A percentile compares a stretch with the other conserved stretches of the same genome.
These are phyloP conservation scores for Caenorhabditis remanei DNA, from an alignment of 1,140 invertebrate species.

Conservation along the genomic window DNA sequence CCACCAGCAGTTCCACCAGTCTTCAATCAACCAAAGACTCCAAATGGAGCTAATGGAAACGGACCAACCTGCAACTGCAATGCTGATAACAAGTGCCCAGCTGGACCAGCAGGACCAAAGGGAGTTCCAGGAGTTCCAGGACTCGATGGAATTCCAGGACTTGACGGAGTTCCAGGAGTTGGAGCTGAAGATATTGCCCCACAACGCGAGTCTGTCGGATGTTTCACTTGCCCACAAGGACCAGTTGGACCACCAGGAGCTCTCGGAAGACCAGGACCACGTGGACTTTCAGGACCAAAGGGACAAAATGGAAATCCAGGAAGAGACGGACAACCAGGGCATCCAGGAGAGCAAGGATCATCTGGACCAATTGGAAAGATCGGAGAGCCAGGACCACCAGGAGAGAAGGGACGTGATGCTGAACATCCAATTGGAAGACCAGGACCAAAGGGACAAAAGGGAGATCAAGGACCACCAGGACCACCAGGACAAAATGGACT, in stretches of 20 bases:
- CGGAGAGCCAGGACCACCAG: constrained; percentile 69
- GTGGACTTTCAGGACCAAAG: constrained; percentile 64
- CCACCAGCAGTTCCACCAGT: constrained; percentile 67
- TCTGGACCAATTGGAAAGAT: constrained; percentile 66
- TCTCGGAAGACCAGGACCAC: constrained; percentile 66
- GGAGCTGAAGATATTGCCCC: constrained; percentile 66
- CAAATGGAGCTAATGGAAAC: constrained; percentile 56
- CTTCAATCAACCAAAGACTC: constrained; percentile 57
- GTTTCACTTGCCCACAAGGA: constrained; percentile 68
- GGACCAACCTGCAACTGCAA: constrained; percentile 66
- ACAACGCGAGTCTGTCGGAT: constrained; percentile 60
- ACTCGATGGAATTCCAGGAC: constrained; percentile 65
- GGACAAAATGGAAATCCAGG: constrained; percentile 68
- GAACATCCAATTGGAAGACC: constrained; percentile 71
- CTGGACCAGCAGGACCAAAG: constrained; percentile 68
- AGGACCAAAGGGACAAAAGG: constrained; percentile 69
- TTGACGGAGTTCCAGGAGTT: constrained; percentile 66
- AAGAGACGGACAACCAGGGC: constrained; percentile 65
- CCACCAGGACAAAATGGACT: constrained; percentile 66
- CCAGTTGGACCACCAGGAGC: constrained; percentile 67
- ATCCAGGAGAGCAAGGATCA: constrained; percentile 66
- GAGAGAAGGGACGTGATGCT: constrained; percentile 72
- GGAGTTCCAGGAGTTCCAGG: constrained; percentile 66
- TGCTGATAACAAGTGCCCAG: constrained; percentile 69
- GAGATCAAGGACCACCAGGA: constrained; percentile 66